A percentile compares a stretch with the other conserved stretches of the same genome.
Conservation (phyloP, 1,140 invertebrate species). For the Pseudachorutes palmiensis region DNA sequence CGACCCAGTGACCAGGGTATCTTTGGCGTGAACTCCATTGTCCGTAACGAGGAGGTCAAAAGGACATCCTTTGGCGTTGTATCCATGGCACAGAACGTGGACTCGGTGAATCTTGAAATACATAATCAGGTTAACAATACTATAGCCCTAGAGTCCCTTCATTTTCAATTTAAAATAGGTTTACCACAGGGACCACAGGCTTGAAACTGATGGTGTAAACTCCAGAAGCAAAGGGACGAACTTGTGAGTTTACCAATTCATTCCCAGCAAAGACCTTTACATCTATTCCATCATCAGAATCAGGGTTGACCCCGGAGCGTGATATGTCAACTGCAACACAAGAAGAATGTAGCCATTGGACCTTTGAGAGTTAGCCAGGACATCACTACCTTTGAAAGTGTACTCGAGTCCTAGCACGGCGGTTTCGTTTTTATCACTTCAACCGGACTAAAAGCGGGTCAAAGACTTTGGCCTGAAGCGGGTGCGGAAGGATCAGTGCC, state of each 20-base stretch:
- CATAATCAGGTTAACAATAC: no score
- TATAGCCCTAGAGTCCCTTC: no score
- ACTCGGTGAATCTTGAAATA: conserved; percentile 81
- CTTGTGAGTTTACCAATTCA: conserved; percentile 23
- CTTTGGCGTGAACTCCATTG: conserved; percentile 42
- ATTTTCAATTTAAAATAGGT: no score
- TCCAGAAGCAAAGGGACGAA: conserved; percentile 49
- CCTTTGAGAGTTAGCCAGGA: no score
- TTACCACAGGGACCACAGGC: conserved; percentile 64
- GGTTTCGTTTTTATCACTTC: conserved; percentile 65
- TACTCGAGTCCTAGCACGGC: conserved; percentile 68
- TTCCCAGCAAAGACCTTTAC: conserved; percentile 55
- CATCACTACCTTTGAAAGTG: conserved; percentile 56
- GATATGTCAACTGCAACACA: conserved; percentile 57
- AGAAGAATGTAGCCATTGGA: no score
- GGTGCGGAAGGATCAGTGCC: conserved; percentile 42
- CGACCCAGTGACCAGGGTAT: conserved; percentile 35
- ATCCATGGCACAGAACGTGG: conserved; percentile 66
- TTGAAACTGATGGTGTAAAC: conserved; percentile 67
- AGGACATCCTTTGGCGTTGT: conserved; percentile 51
- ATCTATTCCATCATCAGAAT: no score
- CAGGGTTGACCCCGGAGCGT: conserved; percentile 61
- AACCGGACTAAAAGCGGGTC: conserved; percentile 74
- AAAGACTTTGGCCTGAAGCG: conserved; percentile 68
- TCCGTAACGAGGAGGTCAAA: conserved; percentile 40